Conservation (phyloP, 2,797 vertebrate genomes). For the Tarsius wallacei region DNA sequence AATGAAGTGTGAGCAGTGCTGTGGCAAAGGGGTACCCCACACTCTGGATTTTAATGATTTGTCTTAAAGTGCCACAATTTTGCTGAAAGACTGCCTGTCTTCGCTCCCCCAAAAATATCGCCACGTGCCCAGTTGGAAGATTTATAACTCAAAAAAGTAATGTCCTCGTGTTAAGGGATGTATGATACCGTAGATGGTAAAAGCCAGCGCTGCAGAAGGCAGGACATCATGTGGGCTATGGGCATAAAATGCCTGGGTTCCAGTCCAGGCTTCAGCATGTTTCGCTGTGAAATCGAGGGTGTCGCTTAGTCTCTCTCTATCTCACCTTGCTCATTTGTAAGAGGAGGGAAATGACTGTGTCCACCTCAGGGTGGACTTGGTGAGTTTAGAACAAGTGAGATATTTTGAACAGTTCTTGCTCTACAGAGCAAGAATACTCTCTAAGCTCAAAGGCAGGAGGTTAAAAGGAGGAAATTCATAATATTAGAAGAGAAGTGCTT, state of each 20-base stretch:
- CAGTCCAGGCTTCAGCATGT: rapidly evolving
- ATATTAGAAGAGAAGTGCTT: background rate
- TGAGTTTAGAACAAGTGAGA: background rate
- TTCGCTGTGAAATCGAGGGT: background rate
- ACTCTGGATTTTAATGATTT: slow-evolving; percentile 25
- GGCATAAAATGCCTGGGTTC: background rate
- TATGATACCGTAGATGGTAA: background rate
- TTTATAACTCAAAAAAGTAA: background rate
- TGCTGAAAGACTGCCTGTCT: background rate
- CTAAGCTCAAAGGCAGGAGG: background rate
- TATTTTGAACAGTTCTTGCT: background rate
- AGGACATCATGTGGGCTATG: background rate
- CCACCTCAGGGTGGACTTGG: background rate
- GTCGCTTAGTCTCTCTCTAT: background rate
- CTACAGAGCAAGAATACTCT: background rate
- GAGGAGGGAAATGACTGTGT: background rate
- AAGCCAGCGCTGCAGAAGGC: background rate
- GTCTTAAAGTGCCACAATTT: background rate
- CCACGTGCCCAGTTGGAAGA: background rate
- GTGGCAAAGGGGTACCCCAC: background rate
- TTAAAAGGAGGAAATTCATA: background rate
- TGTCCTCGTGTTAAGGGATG: background rate
- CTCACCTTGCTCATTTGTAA: background rate
- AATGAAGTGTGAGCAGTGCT: background rate
- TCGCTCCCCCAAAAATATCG: background rate